A percentile compares a stretch with the other conserved stretches of the same genome.
These are phyloP conservation scores for Zygothrica quintamaculata DNA, from an alignment of 2,888 invertebrate genomes.

Conservation along the genomic window DNA sequence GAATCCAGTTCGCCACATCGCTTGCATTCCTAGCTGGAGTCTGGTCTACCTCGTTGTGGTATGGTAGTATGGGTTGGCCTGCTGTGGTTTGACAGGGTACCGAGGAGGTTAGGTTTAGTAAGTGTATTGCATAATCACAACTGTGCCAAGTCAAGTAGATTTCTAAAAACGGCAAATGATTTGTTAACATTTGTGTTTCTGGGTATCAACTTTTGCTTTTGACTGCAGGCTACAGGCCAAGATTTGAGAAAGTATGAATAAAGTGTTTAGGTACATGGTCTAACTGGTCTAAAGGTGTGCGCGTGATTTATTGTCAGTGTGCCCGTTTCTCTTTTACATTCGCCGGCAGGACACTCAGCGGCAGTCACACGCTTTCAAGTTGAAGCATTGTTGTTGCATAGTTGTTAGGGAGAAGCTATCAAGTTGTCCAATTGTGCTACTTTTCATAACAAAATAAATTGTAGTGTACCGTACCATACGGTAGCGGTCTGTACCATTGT, in stretches of 20 bases:
- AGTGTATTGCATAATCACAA: constrained; percentile 61
- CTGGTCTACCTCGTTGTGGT: constrained; percentile 16
- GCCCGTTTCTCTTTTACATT: constrained; percentile 48
- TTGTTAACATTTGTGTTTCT: constrained; percentile 58
- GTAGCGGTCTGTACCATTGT: constrained; percentile 3
- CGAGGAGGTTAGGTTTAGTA: constrained; percentile 59
- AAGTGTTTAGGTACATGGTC: not conserved
- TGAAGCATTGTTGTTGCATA: constrained; percentile 35
- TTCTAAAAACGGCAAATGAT: constrained; percentile 74
- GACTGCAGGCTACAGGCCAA: constrained; percentile 11
- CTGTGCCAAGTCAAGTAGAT: constrained; percentile 71
- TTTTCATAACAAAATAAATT: constrained; percentile 31
- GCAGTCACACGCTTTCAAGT: constrained; percentile 61
- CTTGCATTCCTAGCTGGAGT: constrained; percentile 30
- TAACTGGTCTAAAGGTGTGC: constrained; percentile 25
- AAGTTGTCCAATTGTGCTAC: constrained; percentile 61
- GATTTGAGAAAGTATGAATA: constrained; percentile 17
- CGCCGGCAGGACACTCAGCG: constrained; percentile 35
- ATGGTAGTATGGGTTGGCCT: constrained; percentile 2
- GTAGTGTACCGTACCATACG: constrained; percentile 13
- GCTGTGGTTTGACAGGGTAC: constrained; percentile 23
- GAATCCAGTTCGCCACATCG: constrained; percentile 51
- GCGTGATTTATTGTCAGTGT: constrained; percentile 77
- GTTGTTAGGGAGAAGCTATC: not conserved
- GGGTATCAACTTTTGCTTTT: constrained; percentile 35